Evolutionary conservation across 1,140 invertebrate genomes (phyloP), one percentile per base, ranked within the genome.

Genomic region (Dendroctonus ponderosae): DNA sequence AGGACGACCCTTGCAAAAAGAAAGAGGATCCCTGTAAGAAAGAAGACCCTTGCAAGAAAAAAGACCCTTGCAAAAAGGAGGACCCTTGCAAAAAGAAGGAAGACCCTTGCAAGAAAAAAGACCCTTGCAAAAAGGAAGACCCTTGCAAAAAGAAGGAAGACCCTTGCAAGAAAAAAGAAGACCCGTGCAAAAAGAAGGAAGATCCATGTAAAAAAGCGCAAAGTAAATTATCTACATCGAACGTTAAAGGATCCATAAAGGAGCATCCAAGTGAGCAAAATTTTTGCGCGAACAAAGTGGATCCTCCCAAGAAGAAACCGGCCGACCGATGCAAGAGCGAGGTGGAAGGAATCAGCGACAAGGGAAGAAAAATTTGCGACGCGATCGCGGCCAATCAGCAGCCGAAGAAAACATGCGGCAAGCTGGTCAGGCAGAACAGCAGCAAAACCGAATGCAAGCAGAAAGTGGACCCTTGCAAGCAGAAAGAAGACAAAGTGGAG

Each of bases 11-110:
- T n/a, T n/a, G n/a, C n/a, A n/a, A n/a, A n/a, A n/a, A n/a, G n/a
- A n/a, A n/a, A n/a, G n/a, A n/a, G n/a, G n/a, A n/a, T n/a, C n/a
- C n/a, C n/a, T n/a, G n/a, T n/a, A n/a, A n/a, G n/a, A n/a, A n/a
- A n/a, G n/a, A 62, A 42, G 70, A 71, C 58, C 64, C 70, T 12
- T 70, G 68, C 41, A 63, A 70, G 38, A 59, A 67, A 39, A 43
- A 67, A n/a, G n/a, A n/a, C n/a, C n/a, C n/a, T n/a, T n/a, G n/a
- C n/a, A n/a, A n/a, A n/a, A n/a, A n/a, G n/a, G n/a, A n/a, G n/a
- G n/a, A n/a, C n/a, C n/a, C n/a, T n/a, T n/a, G n/a, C n/a, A n/a
- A n/a, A n/a, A n/a, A n/a, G n/a, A n/a, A n/a, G n/a, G n/a, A n/a
- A n/a, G n/a, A n/a, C n/a, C n/a, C n/a, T n/a, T n/a, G n/a, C n/a